Conservation (phyloP, 1,140 invertebrate genomes). For the Chrysoperla carnea region DNA sequence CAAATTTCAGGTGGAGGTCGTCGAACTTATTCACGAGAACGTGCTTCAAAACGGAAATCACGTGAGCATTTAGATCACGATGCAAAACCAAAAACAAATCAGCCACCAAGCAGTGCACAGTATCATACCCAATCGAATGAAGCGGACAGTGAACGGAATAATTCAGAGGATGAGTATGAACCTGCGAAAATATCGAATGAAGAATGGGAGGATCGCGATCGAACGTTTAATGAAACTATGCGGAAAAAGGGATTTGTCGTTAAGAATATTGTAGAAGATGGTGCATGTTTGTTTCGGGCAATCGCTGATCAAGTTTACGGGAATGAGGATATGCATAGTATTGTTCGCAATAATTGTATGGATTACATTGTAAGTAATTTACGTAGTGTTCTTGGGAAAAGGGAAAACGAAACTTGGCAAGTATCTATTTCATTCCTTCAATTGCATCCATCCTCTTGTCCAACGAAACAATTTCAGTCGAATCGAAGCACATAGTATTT, state of each 20-base stretch:
- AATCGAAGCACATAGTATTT: too few relatives aligned
- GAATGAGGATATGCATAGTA: slow-evolving; percentile 80
- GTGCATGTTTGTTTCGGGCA: slow-evolving; percentile 82
- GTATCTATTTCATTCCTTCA: too few relatives aligned
- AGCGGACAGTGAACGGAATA: background rate
- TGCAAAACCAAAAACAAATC: too few relatives aligned
- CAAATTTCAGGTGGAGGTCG: too few relatives aligned
- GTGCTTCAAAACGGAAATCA: too few relatives aligned
- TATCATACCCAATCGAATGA: too few relatives aligned
- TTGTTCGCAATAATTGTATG: slow-evolving; percentile 76
- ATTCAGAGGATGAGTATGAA: background rate
- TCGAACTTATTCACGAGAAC: too few relatives aligned
- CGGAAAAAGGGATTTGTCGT: slow-evolving; percentile 46
- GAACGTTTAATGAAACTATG: background rate
- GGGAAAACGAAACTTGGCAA: background rate
- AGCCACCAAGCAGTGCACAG: too few relatives aligned
- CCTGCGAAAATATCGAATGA: background rate
- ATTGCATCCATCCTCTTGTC: too few relatives aligned
- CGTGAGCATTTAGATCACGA: too few relatives aligned
- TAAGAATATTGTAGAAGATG: slow-evolving; percentile 83
- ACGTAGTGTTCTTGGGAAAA: background rate
- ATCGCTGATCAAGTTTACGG: slow-evolving; percentile 88
- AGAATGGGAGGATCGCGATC: background rate
- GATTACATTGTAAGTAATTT: slow-evolving; percentile 68
- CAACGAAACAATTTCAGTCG: too few relatives aligned